phyloP scores from a whole-genome alignment of 1,140 invertebrate species.

The Drosophila sturtevanti region DNA sequence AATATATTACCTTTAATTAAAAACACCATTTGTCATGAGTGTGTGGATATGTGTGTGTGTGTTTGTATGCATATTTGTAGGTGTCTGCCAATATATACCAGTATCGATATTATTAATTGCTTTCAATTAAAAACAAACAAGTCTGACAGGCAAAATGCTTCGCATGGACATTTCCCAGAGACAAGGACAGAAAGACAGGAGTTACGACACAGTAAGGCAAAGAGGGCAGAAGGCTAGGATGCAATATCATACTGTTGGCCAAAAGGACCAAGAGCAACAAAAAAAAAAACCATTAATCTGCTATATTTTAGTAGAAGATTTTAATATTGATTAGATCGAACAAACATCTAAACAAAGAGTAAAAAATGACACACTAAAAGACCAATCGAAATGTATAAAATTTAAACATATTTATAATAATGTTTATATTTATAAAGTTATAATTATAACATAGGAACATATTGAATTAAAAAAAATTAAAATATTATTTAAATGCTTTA shows the following conservation, averaged over 20 bases:
- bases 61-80: conserved; percentile 4
- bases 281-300: not conserved
- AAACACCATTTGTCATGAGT: conserved; percentile 27
- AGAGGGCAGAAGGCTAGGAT: not conserved
- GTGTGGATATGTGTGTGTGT: conserved; percentile 12
- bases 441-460: too few relatives aligned
- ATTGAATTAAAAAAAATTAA: too few relatives aligned
- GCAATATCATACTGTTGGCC: not conserved
- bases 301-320: not conserved
- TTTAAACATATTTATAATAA: too few relatives aligned
- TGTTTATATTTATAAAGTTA: too few relatives aligned
- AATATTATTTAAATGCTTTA: too few relatives aligned
- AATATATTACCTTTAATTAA: conserved; percentile 39
- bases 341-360: not conserved
- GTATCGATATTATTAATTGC: conserved; percentile 46
- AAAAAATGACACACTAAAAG: too few relatives aligned
- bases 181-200: not conserved
- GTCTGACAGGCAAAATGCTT: conserved; percentile 10
- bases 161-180: conserved; percentile 5
- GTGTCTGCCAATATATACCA: conserved; percentile 10
- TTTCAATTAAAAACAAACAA: conserved; percentile 43
- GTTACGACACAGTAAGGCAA: not conserved
- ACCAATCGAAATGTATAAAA: too few relatives aligned
- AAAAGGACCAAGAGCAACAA: not conserved
- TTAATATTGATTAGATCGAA: not conserved